phyloP scores from a whole-genome alignment of 2,113 vertebrate species.

The Thermophis baileyi region DNA sequence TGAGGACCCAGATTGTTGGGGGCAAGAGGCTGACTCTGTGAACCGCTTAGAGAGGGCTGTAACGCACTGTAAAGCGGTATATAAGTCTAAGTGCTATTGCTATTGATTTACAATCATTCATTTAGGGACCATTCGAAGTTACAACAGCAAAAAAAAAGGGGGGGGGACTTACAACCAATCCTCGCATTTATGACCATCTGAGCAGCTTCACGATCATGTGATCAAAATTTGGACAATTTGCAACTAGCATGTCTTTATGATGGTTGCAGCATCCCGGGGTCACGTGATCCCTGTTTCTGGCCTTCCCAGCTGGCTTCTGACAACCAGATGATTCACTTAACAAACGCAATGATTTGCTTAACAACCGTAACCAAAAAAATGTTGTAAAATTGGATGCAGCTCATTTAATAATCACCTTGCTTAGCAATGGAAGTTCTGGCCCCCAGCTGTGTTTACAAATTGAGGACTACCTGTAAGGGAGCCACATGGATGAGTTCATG shows the following conservation, averaged over 20 bases:
- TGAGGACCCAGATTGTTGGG: no score
- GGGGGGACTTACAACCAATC: not conserved
- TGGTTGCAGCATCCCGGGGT: not conserved
- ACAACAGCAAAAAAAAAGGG: not conserved
- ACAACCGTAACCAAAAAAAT: not conserved
- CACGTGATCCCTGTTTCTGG: not conserved
- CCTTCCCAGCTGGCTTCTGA: not conserved
- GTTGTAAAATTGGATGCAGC: not conserved
- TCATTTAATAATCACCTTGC: not conserved
- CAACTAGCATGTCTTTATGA: not conserved
- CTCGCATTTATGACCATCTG: rapidly evolving
- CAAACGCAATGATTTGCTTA: not conserved
- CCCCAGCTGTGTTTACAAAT: not conserved
- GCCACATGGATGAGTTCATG: not conserved
- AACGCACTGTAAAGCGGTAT: no score
- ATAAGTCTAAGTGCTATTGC: no score
- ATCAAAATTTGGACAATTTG: not conserved
- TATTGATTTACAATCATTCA: not conserved
- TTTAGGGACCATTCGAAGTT: not conserved
- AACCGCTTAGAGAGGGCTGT: no score
- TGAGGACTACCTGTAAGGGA: not conserved
- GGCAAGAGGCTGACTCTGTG: no score
- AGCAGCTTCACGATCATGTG: not conserved
- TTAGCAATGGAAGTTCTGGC: not conserved
- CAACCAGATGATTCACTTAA: not conserved